A percentile compares a stretch with the other conserved stretches of the same genome.
Conservation (phyloP, 1,140 invertebrate genomes). For the Tetramorium alpestre region DNA sequence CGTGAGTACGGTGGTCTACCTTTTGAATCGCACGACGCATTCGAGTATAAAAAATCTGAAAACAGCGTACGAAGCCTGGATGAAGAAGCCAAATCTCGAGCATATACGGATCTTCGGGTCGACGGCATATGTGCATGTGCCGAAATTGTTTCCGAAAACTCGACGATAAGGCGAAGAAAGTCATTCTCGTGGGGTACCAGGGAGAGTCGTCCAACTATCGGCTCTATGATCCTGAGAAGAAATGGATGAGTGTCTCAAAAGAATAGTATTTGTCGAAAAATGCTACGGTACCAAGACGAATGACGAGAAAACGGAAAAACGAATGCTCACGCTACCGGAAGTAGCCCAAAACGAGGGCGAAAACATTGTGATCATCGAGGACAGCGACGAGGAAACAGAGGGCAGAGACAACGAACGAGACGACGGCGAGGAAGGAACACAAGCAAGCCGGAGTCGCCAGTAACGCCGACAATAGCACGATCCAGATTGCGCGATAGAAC, state of each 20-base stretch:
- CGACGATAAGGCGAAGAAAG: conserved; percentile 75
- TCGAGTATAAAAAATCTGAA: conserved; percentile 17
- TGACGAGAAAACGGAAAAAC: too few relatives aligned
- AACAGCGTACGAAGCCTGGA: conserved; percentile 72
- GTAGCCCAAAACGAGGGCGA: too few relatives aligned
- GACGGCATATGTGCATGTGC: conserved; percentile 74
- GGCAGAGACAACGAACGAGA: background rate
- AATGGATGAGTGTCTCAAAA: background rate
- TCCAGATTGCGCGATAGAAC: background rate
- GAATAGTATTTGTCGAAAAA: conserved; percentile 55
- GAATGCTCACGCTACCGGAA: too few relatives aligned
- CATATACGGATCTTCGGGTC: conserved; percentile 80
- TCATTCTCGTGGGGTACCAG: conserved; percentile 84
- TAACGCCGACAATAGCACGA: too few relatives aligned
- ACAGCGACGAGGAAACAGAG: background rate
- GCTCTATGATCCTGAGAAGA: conserved; percentile 60
- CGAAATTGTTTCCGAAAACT: conserved; percentile 76
- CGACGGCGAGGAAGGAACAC: too few relatives aligned
- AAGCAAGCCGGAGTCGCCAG: too few relatives aligned
- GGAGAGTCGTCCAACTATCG: conserved; percentile 79
- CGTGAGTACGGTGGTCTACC: background rate
- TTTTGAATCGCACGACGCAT: conserved; percentile 68
- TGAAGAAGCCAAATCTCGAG: conserved; percentile 54
- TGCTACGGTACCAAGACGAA: too few relatives aligned
- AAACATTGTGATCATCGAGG: too few relatives aligned